phyloP scores from a whole-genome alignment of 2,797 vertebrate species.

The Syngnathus rostellatus region DNA sequence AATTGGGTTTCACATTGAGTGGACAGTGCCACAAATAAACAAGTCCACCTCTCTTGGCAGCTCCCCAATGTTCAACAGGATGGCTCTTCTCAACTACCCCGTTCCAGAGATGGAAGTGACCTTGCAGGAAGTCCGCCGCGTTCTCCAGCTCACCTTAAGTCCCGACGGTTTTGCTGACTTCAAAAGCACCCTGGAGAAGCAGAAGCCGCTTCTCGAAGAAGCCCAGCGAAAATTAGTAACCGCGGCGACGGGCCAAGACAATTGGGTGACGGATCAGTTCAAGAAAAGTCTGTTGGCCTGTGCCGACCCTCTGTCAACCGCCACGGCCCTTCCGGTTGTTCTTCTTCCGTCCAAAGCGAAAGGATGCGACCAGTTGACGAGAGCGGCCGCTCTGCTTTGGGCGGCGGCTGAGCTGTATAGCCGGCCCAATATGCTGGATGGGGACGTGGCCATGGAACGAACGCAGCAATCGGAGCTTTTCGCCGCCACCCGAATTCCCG shows the following conservation, averaged over 20 bases:
- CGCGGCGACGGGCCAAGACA: constrained; percentile 50
- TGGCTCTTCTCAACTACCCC: constrained; percentile 68
- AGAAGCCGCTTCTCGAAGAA: constrained; percentile 54
- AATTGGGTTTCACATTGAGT: neutral
- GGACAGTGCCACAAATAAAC: neutral
- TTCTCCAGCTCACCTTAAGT: constrained; percentile 69
- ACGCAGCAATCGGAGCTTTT: constrained; percentile 74
- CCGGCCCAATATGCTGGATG: constrained; percentile 64
- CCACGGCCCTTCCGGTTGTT: constrained; percentile 65
- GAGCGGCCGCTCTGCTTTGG: constrained; percentile 69
- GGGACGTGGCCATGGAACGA: constrained; percentile 56
- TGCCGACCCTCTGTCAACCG: constrained; percentile 61
- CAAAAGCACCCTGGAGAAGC: constrained; percentile 52
- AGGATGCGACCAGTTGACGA: constrained; percentile 47
- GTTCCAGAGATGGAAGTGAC: constrained; percentile 67
- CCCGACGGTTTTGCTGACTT: constrained; percentile 62
- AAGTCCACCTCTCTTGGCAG: constrained; percentile 10
- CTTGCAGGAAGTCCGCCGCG: constrained; percentile 65
- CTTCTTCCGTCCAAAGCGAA: constrained; percentile 54
- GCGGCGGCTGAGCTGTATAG: constrained; percentile 66
- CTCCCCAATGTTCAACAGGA: constrained; percentile 41
- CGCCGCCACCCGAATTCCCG: constrained; percentile 67
- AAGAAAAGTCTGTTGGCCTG: constrained; percentile 64
- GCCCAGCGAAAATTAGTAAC: constrained; percentile 46
- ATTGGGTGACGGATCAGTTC: constrained; percentile 74